phyloP scores from a whole-genome alignment of 2,113 vertebrate genomes.

The Pontoporia blainvillei region DNA sequence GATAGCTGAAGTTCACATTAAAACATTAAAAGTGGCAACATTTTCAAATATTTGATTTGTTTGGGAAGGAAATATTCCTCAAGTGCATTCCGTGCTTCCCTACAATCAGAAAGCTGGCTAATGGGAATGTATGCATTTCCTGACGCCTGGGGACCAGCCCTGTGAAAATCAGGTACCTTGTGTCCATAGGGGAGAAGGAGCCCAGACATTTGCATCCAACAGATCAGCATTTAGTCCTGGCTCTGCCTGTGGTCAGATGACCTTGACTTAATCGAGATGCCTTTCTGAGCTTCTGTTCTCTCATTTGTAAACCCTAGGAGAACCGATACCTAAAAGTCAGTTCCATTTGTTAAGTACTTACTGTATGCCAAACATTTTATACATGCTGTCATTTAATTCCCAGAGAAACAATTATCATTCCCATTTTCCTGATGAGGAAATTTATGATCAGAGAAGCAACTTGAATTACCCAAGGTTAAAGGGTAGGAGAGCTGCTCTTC shows the following conservation, averaged over 20 bases:
- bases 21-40: background rate
- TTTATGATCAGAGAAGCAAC: background rate
- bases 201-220: fast-evolving
- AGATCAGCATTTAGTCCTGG: background rate
- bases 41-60: background rate
- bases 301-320: background rate
- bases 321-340: background rate
- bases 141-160: fast-evolving
- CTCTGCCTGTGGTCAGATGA: background rate
- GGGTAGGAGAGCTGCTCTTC: background rate
- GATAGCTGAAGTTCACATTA: background rate
- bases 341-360: background rate
- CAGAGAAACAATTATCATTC: background rate
- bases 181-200: background rate
- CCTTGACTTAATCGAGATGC: background rate
- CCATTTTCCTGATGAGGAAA: background rate
- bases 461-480: background rate
- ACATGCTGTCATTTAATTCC: background rate
- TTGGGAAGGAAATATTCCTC: background rate
- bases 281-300: background rate
- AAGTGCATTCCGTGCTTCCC: background rate
- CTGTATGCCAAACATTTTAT: background rate
- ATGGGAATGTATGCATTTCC: background rate
- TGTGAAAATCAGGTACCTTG: background rate
- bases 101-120: background rate